These are phyloP conservation scores for Ophonus ardosiacus DNA, from an alignment of 2,888 invertebrate species.

Conservation along the genomic window DNA sequence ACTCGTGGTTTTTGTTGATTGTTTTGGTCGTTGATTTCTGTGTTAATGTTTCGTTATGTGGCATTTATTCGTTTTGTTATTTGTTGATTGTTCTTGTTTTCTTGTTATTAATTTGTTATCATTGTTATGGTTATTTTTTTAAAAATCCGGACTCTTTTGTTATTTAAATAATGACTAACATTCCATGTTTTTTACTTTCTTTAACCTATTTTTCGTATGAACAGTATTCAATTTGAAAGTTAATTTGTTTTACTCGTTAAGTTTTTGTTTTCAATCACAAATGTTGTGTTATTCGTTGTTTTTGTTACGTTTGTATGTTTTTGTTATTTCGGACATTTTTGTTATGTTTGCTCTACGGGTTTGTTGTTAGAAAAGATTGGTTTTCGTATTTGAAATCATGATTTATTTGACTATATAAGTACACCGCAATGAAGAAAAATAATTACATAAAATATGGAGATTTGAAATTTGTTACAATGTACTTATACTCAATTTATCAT, in stretches of 20 bases:
- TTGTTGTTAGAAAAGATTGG: background rate
- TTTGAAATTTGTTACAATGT: slow-evolving; percentile 50
- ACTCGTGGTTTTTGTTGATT: slow-evolving; percentile 1
- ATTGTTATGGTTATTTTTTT: background rate
- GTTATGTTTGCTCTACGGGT: background rate
- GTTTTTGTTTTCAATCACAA: slow-evolving; percentile 26
- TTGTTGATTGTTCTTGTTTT: slow-evolving; percentile 18
- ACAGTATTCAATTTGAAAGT: background rate
- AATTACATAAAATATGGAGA: slow-evolving; percentile 23
- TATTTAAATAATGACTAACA: background rate
- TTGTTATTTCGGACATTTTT: slow-evolving; percentile 10
- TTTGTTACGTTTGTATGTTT: slow-evolving; percentile 16
- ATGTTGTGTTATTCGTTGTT: background rate
- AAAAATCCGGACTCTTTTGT: background rate
- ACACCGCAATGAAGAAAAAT: background rate
- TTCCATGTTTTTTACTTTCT: background rate
- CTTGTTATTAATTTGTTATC: slow-evolving; percentile 17
- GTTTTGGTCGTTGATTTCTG: slow-evolving; percentile 31
- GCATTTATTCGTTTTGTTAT: slow-evolving; percentile 18
- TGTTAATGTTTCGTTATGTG: slow-evolving; percentile 18
- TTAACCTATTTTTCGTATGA: background rate
- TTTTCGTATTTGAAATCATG: slow-evolving; percentile 40
- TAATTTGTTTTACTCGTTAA: slow-evolving; percentile 10
- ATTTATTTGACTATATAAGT: slow-evolving; percentile 32
- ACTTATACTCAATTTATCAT: slow-evolving; percentile 53